phyloP scores from a whole-genome alignment of 2,113 vertebrate species.

The Crotophaga sulcirostris region DNA sequence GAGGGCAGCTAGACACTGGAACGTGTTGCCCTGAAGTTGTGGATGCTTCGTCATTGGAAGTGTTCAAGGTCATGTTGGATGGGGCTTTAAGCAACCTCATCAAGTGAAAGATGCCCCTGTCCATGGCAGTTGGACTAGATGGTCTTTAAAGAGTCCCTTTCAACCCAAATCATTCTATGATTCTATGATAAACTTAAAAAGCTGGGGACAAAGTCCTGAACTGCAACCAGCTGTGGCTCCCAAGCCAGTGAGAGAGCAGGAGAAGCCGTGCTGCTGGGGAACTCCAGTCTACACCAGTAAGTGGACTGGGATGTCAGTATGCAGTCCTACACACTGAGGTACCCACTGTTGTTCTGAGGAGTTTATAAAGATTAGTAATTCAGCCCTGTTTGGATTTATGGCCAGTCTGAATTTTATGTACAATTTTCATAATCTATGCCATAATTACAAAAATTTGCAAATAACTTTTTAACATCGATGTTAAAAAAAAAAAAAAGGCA shows the following conservation, averaged over 20 bases:
- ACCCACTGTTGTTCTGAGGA: background rate
- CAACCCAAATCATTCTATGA: background rate
- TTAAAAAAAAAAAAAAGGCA: conserved; percentile 6
- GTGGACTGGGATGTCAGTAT: background rate
- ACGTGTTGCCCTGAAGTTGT: background rate
- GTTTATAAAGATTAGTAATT: background rate
- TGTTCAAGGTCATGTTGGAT: background rate
- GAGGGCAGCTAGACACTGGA: background rate
- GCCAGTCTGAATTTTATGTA: background rate
- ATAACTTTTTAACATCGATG: conserved; percentile 35
- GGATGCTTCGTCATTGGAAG: background rate
- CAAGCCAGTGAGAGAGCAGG: background rate
- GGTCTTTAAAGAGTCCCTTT: background rate
- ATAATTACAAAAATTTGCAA: conserved; percentile 40
- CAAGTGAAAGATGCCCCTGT: background rate
- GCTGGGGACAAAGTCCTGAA: background rate
- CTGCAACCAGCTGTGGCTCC: background rate
- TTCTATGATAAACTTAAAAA: background rate
- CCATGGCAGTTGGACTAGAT: rapidly evolving
- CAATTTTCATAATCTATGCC: background rate
- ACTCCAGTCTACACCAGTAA: background rate
- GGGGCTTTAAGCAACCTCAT: background rate
- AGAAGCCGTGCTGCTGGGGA: background rate
- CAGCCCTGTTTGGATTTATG: background rate
- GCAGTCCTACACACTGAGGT: background rate